Conservation (phyloP, 2,113 vertebrate species). For the Aix galericulata region DNA sequence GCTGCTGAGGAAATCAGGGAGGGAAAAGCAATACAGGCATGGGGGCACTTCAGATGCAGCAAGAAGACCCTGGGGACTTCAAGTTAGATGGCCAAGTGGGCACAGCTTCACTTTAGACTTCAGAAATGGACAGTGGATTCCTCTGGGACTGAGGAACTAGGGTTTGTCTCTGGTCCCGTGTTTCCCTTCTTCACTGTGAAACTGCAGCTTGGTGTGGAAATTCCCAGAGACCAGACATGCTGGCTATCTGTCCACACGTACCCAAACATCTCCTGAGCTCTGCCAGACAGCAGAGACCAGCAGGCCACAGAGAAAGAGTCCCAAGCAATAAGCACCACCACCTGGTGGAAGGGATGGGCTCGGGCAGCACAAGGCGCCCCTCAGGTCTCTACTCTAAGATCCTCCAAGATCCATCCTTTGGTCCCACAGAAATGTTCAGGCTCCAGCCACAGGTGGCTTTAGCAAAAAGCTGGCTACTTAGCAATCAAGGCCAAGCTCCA, state of each 20-base stretch:
- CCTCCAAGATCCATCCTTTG: not conserved
- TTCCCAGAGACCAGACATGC: not conserved
- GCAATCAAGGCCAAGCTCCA: not conserved
- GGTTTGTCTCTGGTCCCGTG: not conserved
- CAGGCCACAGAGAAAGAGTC: not conserved
- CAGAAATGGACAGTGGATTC: not conserved
- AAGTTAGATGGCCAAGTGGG: not conserved
- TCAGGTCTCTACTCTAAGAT: not conserved
- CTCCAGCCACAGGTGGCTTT: not conserved
- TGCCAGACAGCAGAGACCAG: not conserved
- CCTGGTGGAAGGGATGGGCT: not conserved
- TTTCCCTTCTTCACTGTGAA: not conserved
- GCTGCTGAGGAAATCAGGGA: not conserved
- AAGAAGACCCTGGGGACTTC: not conserved
- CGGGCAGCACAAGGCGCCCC: not conserved
- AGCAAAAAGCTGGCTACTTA: not conserved
- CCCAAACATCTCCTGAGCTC: not conserved
- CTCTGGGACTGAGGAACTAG: not conserved
- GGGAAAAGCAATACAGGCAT: not conserved
- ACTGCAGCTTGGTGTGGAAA: not conserved
- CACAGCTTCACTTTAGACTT: not conserved
- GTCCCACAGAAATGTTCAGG: not conserved
- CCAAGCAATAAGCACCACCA: not conserved
- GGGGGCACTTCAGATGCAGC: not conserved
- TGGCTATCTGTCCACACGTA: fast-evolving